Evolutionary conservation across 2,888 invertebrate species (phyloP).

Genomic region (Mesorhabditis sp.): DNA sequence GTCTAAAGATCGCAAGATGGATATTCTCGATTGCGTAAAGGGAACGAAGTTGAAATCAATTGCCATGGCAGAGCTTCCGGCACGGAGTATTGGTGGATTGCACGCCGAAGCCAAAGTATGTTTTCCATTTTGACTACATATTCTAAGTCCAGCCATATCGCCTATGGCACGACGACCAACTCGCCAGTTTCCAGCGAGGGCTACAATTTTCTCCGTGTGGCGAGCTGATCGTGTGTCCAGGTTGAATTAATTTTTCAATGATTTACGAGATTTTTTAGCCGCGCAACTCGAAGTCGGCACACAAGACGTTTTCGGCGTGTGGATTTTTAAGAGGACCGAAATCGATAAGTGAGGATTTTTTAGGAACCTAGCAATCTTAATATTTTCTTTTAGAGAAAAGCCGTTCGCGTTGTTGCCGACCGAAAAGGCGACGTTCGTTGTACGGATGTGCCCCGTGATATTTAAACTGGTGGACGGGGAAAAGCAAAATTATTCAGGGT

Average conservation of each 20-base stretch:
- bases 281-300: slow-evolving; percentile 55
- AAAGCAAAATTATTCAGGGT: slow-evolving; percentile 36
- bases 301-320: slow-evolving; percentile 65
- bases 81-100: slow-evolving; percentile 3
- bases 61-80: slow-evolving; percentile 23
- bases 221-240: slow-evolving; percentile 80
- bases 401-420: slow-evolving; percentile 30
- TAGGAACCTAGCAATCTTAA: slow-evolving; percentile 10
- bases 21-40: slow-evolving; percentile 49
- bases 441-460: slow-evolving; percentile 75
- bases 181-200: slow-evolving; percentile 87
- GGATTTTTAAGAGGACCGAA: slow-evolving; percentile 66
- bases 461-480: slow-evolving; percentile 65
- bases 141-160: slow-evolving; percentile 56
- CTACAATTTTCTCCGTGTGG: slow-evolving; percentile 88
- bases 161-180: slow-evolving; percentile 84
- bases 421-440: slow-evolving; percentile 73
- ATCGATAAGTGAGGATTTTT: slow-evolving; percentile 59
- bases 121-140: neutral
- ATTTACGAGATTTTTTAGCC: slow-evolving; percentile 24
- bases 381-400: slow-evolving; percentile 10
- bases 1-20: slow-evolving; percentile 53
- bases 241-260: slow-evolving; percentile 57
- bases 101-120: slow-evolving; percentile 10
- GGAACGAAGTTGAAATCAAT: slow-evolving; percentile 39